Percentiles rank a stretch among this genome's conserved stretches.
Conservation (phyloP, 2,888 invertebrate species). For the Epinotia ramella region DNA sequence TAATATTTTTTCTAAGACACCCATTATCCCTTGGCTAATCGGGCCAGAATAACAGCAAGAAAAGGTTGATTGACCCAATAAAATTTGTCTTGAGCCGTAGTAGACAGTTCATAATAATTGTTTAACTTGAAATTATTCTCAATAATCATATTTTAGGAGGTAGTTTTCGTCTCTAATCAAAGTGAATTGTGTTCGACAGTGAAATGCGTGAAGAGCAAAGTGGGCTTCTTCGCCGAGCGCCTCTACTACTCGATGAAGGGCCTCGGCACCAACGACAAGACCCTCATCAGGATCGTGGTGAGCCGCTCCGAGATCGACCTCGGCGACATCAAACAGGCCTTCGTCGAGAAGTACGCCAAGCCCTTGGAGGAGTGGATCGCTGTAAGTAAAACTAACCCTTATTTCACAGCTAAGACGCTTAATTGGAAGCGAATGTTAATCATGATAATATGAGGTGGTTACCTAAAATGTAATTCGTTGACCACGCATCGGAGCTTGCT, state of each 20-base stretch:
- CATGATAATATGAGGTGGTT: slow-evolving; percentile 31
- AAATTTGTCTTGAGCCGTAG: too few species aligned
- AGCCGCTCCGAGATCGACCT: slow-evolving; percentile 96
- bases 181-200: slow-evolving; percentile 80
- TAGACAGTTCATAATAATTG: too few species aligned
- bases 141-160: too few species aligned
- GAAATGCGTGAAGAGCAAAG: slow-evolving; percentile 95
- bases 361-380: slow-evolving; percentile 93
- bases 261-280: slow-evolving; percentile 95
- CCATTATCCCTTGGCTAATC: too few species aligned
- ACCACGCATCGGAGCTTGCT: slow-evolving; percentile 7
- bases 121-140: too few species aligned
- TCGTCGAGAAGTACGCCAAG: slow-evolving; percentile 93
- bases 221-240: slow-evolving; percentile 96
- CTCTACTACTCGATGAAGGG: slow-evolving; percentile 97
- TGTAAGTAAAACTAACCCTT: slow-evolving; percentile 84
- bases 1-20: too few species aligned
- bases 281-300: slow-evolving; percentile 95
- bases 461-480: slow-evolving; percentile 15
- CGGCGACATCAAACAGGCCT: slow-evolving; percentile 96
- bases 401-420: slow-evolving; percentile 8
- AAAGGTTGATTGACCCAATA: too few species aligned
- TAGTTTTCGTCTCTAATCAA: too few species aligned
- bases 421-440: slow-evolving; percentile 29
- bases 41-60: too few species aligned